Conservation (phyloP, 2,888 invertebrate species). For the Alitta virens region DNA sequence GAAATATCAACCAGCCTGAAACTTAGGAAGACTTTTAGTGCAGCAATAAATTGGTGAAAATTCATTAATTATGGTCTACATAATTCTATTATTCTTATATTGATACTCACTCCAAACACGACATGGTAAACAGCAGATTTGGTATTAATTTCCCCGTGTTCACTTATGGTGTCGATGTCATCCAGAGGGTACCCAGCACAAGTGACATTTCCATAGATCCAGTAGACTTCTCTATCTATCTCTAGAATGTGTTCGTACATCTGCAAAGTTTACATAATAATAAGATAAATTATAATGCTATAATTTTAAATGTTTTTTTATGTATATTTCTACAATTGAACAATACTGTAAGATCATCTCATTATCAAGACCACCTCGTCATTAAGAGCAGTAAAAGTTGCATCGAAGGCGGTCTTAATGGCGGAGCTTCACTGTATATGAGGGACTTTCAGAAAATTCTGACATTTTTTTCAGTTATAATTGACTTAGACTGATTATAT, state of each 20-base stretch:
- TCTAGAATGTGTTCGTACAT: conserved; percentile 97
- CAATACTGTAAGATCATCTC: no score
- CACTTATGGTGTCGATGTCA: conserved; percentile 88
- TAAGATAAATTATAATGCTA: no score
- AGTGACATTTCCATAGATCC: conserved; percentile 93
- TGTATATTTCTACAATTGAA: no score
- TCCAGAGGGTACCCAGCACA: conserved; percentile 95
- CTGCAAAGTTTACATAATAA: conserved; percentile 34
- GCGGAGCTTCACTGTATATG: no score
- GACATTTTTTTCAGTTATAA: no score
- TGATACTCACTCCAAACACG: conserved; percentile 83
- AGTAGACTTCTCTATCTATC: conserved; percentile 92
- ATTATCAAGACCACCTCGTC: no score
- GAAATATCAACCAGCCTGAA: neutral
- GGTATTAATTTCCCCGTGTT: conserved; percentile 76
- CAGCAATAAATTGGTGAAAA: neutral
- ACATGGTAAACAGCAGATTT: conserved; percentile 93
- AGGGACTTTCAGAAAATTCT: no score
- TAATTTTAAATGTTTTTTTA: no score
- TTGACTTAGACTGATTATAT: no score
- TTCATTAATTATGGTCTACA: neutral
- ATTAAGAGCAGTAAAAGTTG: no score
- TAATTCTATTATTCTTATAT: neutral
- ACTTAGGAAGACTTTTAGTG: neutral
- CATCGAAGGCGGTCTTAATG: no score